phyloP scores from a whole-genome alignment of 2,888 invertebrate genomes.

The Clitarchus hookeri region DNA sequence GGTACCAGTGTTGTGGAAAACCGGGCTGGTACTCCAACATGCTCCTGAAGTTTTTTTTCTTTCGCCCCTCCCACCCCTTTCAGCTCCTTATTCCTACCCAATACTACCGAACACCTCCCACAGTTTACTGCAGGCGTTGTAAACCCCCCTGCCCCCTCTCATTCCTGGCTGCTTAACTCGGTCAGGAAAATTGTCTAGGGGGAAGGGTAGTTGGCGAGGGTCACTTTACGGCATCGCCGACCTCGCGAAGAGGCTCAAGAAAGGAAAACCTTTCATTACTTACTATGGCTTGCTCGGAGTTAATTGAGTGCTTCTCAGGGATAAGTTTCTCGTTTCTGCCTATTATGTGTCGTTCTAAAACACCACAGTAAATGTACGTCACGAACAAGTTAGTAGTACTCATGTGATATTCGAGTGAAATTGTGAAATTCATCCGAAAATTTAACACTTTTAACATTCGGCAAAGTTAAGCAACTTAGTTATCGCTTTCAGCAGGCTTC shows the following conservation, averaged over 20 bases:
- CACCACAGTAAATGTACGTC: too few relatives aligned
- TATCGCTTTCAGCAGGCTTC: too few relatives aligned
- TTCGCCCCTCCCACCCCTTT: not conserved
- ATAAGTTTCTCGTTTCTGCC: too few relatives aligned
- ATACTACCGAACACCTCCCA: not conserved
- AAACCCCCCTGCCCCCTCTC: not conserved
- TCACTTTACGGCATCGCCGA: not conserved
- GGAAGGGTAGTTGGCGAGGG: not conserved
- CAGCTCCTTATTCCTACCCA: not conserved
- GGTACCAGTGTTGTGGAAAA: not conserved
- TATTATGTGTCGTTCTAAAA: too few relatives aligned
- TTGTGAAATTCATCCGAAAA: too few relatives aligned
- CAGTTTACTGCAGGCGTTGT: not conserved
- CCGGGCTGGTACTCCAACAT: not conserved
- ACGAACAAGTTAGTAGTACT: too few relatives aligned
- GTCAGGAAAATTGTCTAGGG: not conserved
- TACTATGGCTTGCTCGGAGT: too few relatives aligned
- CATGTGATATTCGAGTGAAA: too few relatives aligned
- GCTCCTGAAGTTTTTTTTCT: not conserved
- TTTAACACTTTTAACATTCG: too few relatives aligned
- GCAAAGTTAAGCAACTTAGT: too few relatives aligned
- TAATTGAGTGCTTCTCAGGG: too few relatives aligned
- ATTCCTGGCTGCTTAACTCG: not conserved
- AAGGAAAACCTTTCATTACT: not conserved
- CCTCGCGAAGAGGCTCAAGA: not conserved